Conservation (phyloP, 2,113 vertebrate species). For the Phoenicopterus ruber region DNA sequence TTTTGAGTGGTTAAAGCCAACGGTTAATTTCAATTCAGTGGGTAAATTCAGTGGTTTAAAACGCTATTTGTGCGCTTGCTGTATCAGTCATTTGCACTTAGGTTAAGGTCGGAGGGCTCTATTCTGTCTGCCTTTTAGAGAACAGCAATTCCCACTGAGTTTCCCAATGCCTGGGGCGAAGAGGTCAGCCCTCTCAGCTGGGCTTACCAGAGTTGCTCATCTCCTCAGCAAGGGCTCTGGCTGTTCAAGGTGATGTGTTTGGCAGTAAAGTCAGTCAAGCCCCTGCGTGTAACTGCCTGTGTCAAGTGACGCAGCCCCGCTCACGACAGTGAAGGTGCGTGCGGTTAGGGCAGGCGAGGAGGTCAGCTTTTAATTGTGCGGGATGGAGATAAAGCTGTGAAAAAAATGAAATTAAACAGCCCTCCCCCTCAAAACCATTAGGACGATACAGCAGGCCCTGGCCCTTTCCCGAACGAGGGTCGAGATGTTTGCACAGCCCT, state of each 20-base stretch:
- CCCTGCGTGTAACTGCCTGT: fast-evolving
- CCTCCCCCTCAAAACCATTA: neutral
- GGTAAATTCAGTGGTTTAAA: neutral
- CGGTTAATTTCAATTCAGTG: neutral
- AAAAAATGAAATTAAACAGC: slow-evolving; percentile 29
- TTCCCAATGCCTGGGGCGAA: neutral
- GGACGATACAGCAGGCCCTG: neutral
- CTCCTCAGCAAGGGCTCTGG: neutral
- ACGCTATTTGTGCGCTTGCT: neutral
- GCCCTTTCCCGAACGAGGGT: neutral
- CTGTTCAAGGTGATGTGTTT: neutral
- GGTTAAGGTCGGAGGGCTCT: fast-evolving
- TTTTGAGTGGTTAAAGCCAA: neutral
- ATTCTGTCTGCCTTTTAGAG: neutral
- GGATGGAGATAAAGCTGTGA: neutral
- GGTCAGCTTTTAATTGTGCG: neutral
- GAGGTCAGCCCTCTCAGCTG: neutral
- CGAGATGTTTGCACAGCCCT: neutral
- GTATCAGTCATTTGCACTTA: neutral
- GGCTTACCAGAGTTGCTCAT: neutral
- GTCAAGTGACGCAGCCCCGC: fast-evolving
- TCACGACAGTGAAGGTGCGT: fast-evolving
- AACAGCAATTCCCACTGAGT: neutral
- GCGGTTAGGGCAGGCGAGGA: neutral
- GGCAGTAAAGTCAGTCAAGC: neutral